Evolutionary conservation across 1,140 invertebrate genomes (phyloP), one percentile per base, ranked within the genome.

Genomic region (Leptinotarsa texana): DNA sequence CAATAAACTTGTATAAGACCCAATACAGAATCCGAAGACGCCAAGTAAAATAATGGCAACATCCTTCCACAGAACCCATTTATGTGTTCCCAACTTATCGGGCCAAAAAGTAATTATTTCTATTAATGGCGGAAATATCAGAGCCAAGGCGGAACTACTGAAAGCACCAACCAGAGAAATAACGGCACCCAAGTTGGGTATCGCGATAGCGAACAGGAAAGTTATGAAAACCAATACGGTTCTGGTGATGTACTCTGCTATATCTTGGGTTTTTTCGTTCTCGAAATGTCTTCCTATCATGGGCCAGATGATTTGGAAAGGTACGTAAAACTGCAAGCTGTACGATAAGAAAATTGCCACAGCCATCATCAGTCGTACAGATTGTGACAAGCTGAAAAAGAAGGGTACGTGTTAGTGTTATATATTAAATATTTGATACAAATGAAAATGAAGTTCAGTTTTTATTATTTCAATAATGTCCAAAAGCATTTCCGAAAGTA

Each of bases 121-220:
- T 73, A 98, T 93, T 17, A 96, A 85, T 1, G 96, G 95, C 67
- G 96, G 96, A 79, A 97, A 95, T 78, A 98, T 95, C 1, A 98
- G 87, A 0, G 96, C 95, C 71, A 98, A 87, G 1, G 94, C 92
- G 13, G 94, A 95, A 82, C 95, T 96, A 82, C 93, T 94, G 61
- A 97, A 90, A 13, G 96, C 95, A 8, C 96, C 96, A 27, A 98
- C 95, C 47, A 97, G 87, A 0, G 95, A 95, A 67, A 98, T 98
- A 61, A 98, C 92, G 27, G 94, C 89, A 69, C 95, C 94, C 73
- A 98, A 86, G 85, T 96, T 93, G 8, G 95, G 95, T 82, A 98
- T 93, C 15, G 92, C 87, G 13, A 92, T 90, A 4, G 96, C 96
- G 73, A 97, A 87, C n/a, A 90, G 83, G 90, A 96, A 95, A 75